Base-by-base conservation (phyloP, 1,140 invertebrate genomes). In the Lanistes nyassanus region DNA sequence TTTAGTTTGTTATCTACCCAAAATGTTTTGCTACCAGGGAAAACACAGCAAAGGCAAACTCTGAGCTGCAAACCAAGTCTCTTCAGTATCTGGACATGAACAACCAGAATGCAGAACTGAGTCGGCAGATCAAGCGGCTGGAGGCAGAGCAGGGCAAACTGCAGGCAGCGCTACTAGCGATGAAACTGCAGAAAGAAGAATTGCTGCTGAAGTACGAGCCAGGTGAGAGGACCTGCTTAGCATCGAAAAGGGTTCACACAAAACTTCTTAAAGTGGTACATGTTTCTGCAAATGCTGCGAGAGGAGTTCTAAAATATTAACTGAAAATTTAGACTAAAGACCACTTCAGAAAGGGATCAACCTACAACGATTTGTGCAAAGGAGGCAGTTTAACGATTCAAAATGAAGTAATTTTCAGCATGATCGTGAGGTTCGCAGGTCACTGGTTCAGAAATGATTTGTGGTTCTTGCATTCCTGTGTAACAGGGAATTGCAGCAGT, bases 141-240 rank as follows among this genome's bases (percentile, higher is more conserved):
- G 21, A 31, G 29, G 37, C 26, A 23, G 67, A 76, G 51, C 19
- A 68, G 3, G 75, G 62, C 58, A 51, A 23, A 21, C 36, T 76
- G 0, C 51, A 55, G 66, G 39, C 37, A 36, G 55, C 60, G 19
- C 16, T 62, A n/a, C 36, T 76, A 16, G 71, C 65, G 55, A 6
- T 68, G 0, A 23, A 39, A 31, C 34, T 70, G 23, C 29, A 76
- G 58, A 71, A 53, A 3, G 75, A 76, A 68, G 75, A 76, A n/a
- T 42, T 76, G 13, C 68, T 62, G 16, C 29, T 70, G 37, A 76
- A 76, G 62, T 76, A 71, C 51, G 75, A 76, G 21, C 75, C 75
- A 26, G 75, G 75, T 76, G n/a, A 62, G 75, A 39, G 19, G 29
- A n/a, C n/a, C n/a, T n/a, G n/a, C n/a, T n/a, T n/a, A 11, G 11